These are phyloP conservation scores for Pelosia muscerda DNA, from an alignment of 2,888 invertebrate genomes.

Conservation along the genomic window DNA sequence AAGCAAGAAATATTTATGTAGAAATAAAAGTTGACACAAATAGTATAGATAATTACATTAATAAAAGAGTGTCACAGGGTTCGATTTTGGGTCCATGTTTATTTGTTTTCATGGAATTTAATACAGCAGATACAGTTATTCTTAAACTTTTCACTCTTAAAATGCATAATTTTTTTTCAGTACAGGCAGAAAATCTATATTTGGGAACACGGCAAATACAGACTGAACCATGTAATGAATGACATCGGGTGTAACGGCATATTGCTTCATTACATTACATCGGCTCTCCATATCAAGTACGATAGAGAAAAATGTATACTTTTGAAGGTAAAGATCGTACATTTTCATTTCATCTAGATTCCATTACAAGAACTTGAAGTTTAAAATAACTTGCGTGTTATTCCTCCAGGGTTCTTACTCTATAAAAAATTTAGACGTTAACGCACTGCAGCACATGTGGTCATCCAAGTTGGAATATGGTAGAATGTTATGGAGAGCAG, in stretches of 20 bases:
- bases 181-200: slow-evolving; percentile 27
- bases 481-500: slow-evolving; percentile 39
- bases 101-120: too few species aligned
- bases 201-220: slow-evolving; percentile 38
- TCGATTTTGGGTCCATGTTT: neutral
- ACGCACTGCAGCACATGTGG: slow-evolving; percentile 18
- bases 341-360: neutral
- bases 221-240: slow-evolving; percentile 25
- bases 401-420: neutral
- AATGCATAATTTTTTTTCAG: slow-evolving; percentile 1
- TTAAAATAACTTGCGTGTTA: neutral
- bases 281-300: slow-evolving; percentile 31
- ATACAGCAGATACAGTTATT: too few species aligned
- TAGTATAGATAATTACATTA: neutral
- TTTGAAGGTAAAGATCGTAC: slow-evolving; percentile 32
- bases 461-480: slow-evolving; percentile 45
- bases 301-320: slow-evolving; percentile 36
- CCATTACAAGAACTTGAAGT: neutral
- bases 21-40: neutral
- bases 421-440: slow-evolving; percentile 19
- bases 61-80: neutral
- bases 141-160: neutral
- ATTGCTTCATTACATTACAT: slow-evolving; percentile 22
- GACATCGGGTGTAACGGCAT: slow-evolving; percentile 39
- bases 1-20: too few species aligned